Evolutionary conservation across 2,797 vertebrate species (phyloP), one percentile per base, ranked within the genome.

Genomic region (Leptodactylus fallax): DNA sequence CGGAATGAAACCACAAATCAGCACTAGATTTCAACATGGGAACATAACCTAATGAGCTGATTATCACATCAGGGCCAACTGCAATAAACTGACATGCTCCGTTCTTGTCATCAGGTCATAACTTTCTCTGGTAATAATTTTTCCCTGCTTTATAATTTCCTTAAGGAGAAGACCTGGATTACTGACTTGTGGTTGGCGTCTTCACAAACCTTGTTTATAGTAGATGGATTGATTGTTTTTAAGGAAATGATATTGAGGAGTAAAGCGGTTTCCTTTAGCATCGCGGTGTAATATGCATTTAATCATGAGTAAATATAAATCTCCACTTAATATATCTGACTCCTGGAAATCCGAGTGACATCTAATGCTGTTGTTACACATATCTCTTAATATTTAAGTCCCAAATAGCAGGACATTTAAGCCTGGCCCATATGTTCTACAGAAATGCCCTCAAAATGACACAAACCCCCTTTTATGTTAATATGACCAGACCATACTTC

Each of bases 151-250:
- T 27, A 58, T 36, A 63, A 47, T 81, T 61, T 65, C 23, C 60
- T 23, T 63, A 60, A 8, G 13, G 11, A 81, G 3, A 25, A 49
- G 19, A 63, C 16, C 17, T 45, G 49, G 21, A 77, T 63, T 23
- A 63, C 2, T 63, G 36, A 63, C 45, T 47, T 21, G 21, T 47
- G 36, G 19, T 81, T 0, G 11, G 60, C 14, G 45, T 19, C 45
- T 65, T 65, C 79, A 63, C 79, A 36, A n/a, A 63, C 60, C 47
- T 81, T 49, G 14, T 49, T n/a, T 81, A 65, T 45, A 9, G 11
- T 13, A n/a, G 19, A 6, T 65, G 17, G 21, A 19, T 81, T 47
- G 6, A 12, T 23, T n/a, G 2, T 25, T 13, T 23, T 2, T 23
- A 21, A 78, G n/a, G 23, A 78, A 53, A 78, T 78, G 5, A 78